Evolutionary conservation across 2,113 vertebrate species (phyloP), one percentile per base, ranked within the genome.

Genomic region (Natator depressus): DNA sequence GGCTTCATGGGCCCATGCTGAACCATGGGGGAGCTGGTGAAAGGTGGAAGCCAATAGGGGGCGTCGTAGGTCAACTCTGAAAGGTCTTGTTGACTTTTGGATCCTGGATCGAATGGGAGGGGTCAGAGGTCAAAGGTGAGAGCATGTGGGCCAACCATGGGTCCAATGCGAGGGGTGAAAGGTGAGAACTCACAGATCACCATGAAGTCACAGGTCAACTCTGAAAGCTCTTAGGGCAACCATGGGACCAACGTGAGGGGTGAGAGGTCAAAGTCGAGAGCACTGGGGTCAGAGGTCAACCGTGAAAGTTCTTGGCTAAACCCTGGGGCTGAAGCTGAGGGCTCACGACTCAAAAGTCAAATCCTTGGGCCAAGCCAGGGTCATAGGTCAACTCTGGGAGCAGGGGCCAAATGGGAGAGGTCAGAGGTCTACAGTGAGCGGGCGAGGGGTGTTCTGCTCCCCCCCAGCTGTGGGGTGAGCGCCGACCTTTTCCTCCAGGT

Each of bases 401-500:
- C 19, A 11, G 38, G 69, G 38, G 69, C 20, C 35, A n/a, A 38
- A 24, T 5, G 38, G 4, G 8, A 38, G 35, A 38, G 16, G 19
- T 8, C 16, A 38, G 17, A 38, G 65, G 65, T 17, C 16, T 38
- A 50, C 8, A 3, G 31, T 27, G 50, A 29, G 19, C 27, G 16
- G 4, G 13, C 22, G 11, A 5, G 49, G 16, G 24, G 16, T 9
- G 12, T 13, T 31, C 24, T 22, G 50, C 50, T 19, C 2, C 14
- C 29, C 5, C 20, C 8, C n/a, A 76, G 14, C 38, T 35, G 5
- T 10, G 35, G 35, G 54, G 24, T 31, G 2, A 31, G 3, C 55
- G n/a, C 84, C 59, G 38, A 92, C 91, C 86, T 88, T 92, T n/a
- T 92, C 85, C 81, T 92, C 91, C 72, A 92, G 57, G 16, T 38